phyloP scores from a whole-genome alignment of 2,888 invertebrate species.

The Chalcosyrphus nemorum region DNA sequence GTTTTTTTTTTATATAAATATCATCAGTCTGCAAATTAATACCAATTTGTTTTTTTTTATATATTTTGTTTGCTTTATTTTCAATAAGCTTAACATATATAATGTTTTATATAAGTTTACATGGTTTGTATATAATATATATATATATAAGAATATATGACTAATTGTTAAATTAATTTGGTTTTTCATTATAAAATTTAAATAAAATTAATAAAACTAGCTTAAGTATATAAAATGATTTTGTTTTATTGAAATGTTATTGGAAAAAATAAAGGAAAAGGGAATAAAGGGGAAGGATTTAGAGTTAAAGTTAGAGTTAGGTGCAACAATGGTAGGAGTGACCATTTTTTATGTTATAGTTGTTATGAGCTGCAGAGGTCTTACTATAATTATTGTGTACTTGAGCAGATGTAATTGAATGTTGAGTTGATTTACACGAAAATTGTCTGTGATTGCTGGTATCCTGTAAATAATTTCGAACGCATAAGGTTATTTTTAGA shows the following conservation, averaged over 20 bases:
- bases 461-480: slow-evolving; percentile 77
- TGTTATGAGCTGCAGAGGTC: slow-evolving; percentile 62
- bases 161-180: slow-evolving; percentile 52
- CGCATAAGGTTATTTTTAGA: too few species aligned
- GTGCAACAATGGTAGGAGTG: slow-evolving; percentile 81
- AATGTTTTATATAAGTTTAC: slow-evolving; percentile 18
- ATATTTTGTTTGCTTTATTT: slow-evolving; percentile 40
- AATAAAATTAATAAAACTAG: slow-evolving; percentile 36
- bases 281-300: neutral
- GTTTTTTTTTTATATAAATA: slow-evolving; percentile 50
- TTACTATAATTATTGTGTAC: slow-evolving; percentile 80
- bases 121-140: slow-evolving; percentile 4
- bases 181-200: slow-evolving; percentile 53
- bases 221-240: slow-evolving; percentile 15
- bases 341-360: slow-evolving; percentile 77
- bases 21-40: slow-evolving; percentile 71
- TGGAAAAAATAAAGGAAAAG: too few species aligned
- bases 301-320: slow-evolving; percentile 74
- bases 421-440: slow-evolving; percentile 80
- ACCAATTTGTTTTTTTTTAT: slow-evolving; percentile 54
- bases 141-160: slow-evolving; percentile 20
- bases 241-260: too few species aligned
- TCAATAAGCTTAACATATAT: slow-evolving; percentile 55
- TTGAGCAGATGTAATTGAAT: slow-evolving; percentile 59
- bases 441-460: slow-evolving; percentile 81